Evolutionary conservation across 2,888 invertebrate genomes (phyloP).

Genomic region (Sthenelais limicola): DNA sequence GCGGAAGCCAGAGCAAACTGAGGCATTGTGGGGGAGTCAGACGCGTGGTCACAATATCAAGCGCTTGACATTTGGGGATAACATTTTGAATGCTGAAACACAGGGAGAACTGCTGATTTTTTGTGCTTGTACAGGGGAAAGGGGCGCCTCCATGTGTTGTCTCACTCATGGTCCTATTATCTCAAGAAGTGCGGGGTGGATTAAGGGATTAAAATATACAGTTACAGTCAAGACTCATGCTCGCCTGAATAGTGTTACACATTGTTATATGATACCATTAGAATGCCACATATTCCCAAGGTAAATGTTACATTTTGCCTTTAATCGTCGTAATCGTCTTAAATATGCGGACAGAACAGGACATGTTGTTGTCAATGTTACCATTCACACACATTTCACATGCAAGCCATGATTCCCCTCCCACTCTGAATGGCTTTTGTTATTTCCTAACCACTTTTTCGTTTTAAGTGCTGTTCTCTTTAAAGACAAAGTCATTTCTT

Average conservation of each 20-base stretch:
- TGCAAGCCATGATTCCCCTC: no score
- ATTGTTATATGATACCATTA: constrained; percentile 10
- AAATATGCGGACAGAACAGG: constrained; percentile 14
- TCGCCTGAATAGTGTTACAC: not conserved
- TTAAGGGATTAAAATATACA: not conserved
- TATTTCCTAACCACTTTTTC: no score
- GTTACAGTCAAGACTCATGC: not conserved
- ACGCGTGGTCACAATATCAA: constrained; percentile 1
- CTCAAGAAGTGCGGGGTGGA: not conserved
- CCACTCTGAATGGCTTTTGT: no score
- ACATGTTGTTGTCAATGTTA: no score
- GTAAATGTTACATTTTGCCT: constrained; percentile 21
- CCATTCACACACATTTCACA: no score
- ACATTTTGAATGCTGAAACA: not conserved
- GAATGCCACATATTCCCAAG: constrained; percentile 15
- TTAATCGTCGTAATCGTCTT: constrained; percentile 17
- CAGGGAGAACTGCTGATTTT: not conserved
- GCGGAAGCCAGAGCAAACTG: constrained; percentile 15
- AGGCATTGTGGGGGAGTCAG: constrained; percentile 9
- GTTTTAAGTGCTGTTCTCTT: no score
- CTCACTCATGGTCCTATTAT: constrained; percentile 20
- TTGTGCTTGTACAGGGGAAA: constrained; percentile 19
- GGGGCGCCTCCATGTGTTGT: constrained; percentile 15
- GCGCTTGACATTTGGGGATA: not conserved
- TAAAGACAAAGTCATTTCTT: no score